Conservation (phyloP, 2,888 invertebrate species). For the Coleophora flavipennella region DNA sequence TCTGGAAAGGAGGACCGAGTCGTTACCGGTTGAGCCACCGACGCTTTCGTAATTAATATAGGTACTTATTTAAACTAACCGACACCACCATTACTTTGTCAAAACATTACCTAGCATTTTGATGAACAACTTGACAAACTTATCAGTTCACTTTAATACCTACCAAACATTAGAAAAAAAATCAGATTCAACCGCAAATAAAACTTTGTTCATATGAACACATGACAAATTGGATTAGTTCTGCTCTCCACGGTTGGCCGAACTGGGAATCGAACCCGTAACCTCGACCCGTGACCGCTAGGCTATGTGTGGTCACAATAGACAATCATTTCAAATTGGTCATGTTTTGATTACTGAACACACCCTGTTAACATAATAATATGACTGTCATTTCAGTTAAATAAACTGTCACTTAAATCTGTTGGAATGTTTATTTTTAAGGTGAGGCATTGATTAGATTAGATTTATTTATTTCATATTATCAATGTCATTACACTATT, state of each 20-base stretch:
- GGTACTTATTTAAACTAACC: no score
- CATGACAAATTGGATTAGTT: constrained; percentile 22
- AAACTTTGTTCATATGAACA: constrained; percentile 10
- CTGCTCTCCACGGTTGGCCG: constrained; percentile 15
- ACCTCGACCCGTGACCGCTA: constrained; percentile 19
- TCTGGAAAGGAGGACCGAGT: no score
- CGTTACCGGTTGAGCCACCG: no score
- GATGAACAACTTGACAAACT: no score
- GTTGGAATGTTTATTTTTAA: no score
- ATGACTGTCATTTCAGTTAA: neutral
- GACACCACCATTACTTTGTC: no score
- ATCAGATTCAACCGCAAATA: neutral
- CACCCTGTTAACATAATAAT: neutral
- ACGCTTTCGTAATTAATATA: no score
- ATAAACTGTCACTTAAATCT: no score
- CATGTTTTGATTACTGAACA: constrained; percentile 3
- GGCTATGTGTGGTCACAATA: constrained; percentile 4
- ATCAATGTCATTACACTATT: no score
- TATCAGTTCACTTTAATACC: neutral
- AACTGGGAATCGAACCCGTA: constrained; percentile 25
- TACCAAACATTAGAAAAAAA: neutral
- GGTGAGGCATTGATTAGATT: no score
- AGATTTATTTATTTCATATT: no score
- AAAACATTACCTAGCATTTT: no score
- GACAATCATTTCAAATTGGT: constrained; percentile 3